Evolutionary conservation across 64 coral and sea anemone genomes (phyloP).

Genomic region (Dendrophyllia cribrosa): DNA sequence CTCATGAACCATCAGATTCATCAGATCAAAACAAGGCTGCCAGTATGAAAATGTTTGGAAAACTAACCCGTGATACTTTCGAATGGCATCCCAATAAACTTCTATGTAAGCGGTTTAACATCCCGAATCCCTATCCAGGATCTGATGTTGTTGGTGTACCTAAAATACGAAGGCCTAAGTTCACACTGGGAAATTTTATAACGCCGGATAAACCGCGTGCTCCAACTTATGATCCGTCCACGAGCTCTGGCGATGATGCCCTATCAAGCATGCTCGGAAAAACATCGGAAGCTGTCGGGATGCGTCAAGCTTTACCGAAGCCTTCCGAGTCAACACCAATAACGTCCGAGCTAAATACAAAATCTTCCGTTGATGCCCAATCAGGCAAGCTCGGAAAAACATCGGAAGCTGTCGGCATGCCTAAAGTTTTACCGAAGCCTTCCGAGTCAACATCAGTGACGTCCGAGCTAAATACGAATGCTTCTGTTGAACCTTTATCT

Average conservation of each 20-base stretch:
- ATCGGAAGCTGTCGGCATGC: not conserved
- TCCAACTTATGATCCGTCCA: not conserved
- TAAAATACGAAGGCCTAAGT: constrained; percentile 69
- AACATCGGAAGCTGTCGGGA: not conserved
- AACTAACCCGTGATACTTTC: constrained; percentile 88
- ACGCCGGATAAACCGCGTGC: not conserved
- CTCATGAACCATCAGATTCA: constrained; percentile 13
- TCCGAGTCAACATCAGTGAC: not conserved
- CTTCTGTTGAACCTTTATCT: not conserved
- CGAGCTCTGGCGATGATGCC: not conserved
- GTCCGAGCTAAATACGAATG: not conserved
- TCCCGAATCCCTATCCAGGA: constrained; percentile 91
- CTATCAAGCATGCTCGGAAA: not conserved
- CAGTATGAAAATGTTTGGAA: constrained; percentile 96
- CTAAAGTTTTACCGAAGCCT: not conserved
- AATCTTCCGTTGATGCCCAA: not conserved
- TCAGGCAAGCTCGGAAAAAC: not conserved
- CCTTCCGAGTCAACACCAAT: not conserved
- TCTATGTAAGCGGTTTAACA: constrained; percentile 96
- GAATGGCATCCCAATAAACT: constrained; percentile 95
- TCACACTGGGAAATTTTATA: constrained; percentile 74
- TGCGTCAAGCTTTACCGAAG: not conserved
- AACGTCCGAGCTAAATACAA: not conserved
- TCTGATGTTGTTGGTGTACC: constrained; percentile 73
- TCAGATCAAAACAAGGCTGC: constrained; percentile 80